Percentiles rank a stretch among this genome's conserved stretches.
phyloP scores from a whole-genome alignment of 1,140 invertebrate species.

The Pogonomyrmex barbatus region DNA sequence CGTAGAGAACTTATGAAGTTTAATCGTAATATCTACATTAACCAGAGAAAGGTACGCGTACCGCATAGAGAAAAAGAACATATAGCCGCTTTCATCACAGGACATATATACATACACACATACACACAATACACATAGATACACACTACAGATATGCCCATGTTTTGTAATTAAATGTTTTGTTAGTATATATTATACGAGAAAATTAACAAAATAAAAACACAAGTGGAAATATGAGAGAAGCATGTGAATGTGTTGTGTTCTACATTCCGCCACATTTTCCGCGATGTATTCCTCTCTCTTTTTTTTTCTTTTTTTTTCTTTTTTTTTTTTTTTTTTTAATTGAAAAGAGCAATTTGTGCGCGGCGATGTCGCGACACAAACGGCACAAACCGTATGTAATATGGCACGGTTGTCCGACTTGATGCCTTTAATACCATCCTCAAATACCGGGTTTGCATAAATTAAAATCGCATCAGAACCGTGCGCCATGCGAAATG shows the following conservation, averaged over 20 bases:
- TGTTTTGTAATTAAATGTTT: constrained; percentile 84
- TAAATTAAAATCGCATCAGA: constrained; percentile 24
- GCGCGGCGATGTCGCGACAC: background rate
- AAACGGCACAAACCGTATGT: too few species aligned
- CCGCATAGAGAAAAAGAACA: constrained; percentile 70
- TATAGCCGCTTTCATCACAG: constrained; percentile 77
- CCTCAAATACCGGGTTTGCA: background rate
- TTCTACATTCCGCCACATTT: constrained; percentile 17
- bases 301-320: background rate
- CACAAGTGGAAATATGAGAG: constrained; percentile 75
- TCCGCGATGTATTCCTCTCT: constrained; percentile 15
- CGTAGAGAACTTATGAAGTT: constrained; percentile 81
- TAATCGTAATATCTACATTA: constrained; percentile 81
- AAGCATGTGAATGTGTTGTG: constrained; percentile 19
- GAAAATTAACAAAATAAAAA: constrained; percentile 82
- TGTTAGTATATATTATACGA: constrained; percentile 84
- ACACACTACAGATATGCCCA: constrained; percentile 69
- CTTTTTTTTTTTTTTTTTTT: background rate
- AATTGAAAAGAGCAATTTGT: background rate
- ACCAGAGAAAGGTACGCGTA: constrained; percentile 74
- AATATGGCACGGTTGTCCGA: background rate
- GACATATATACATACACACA: constrained; percentile 42
- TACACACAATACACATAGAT: constrained; percentile 59
- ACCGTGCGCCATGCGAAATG: background rate
- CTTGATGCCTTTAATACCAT: background rate